Base-by-base conservation (phyloP, 1,140 invertebrate species). In the Sinella curviseta region DNA sequence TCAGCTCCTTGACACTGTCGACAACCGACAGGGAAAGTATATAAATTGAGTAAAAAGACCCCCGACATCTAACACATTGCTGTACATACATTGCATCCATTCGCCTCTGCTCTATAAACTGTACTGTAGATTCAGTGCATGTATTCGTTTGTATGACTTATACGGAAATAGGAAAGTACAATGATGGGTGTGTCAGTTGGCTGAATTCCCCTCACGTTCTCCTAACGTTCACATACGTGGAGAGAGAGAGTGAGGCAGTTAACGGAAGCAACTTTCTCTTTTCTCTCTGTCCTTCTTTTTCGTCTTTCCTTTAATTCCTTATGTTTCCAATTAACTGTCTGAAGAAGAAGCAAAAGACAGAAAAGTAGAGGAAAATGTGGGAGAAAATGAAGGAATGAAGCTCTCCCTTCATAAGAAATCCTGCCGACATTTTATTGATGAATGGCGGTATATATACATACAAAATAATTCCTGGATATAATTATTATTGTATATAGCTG, bases 1-100 rank as follows among this genome's bases (percentile, higher is more conserved):
- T 65, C 57, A 65, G 24, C 57, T 65, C 4, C 57, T 65, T 65
- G 57, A 65, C 57, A 65, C 57, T 65, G 57, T n/a, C 57, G 57
- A 26, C 16, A 65, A 65, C 8, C 57, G 20, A 20, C 39, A 48
- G 8, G 57, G 24, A 65, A 26, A 12, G 57, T 12, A 65, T 16
- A 48, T 65, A 16, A 4, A 26, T 26, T 14, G 57, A 26, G 57
- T 26, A 14, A 16, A 26, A 65, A 65, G 26, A 12, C 24, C 14
- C 24, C 8, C 8, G 24, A 26, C 8, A n/a, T 65, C 26, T n/a
- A 65, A 65, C 24, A 14, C 57, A 26, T 4, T 65, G 57, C 57
- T 65, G 16, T 26, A n/a, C 57, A n/a, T 65, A n/a, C 39, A 48
- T 48, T 48, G 8, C 8, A 48, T 12, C 39, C 20, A 12, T 48